phyloP scores from a whole-genome alignment of 1,140 invertebrate species.

The Drosophila tropicalis region DNA sequence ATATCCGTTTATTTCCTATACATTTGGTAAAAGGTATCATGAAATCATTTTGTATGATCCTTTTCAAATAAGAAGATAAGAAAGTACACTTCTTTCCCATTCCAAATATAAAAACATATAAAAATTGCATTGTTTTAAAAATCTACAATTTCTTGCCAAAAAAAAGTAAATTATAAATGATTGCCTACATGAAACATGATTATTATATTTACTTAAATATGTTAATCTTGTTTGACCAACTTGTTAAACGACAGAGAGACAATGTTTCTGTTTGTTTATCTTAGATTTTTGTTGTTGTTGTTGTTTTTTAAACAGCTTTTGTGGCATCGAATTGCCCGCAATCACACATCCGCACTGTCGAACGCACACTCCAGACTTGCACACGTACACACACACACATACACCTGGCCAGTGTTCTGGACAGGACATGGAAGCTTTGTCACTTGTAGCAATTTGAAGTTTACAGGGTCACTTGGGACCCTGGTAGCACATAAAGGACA shows the following conservation, averaged over 20 bases:
- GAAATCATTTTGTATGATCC: no score
- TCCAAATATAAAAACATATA: no score
- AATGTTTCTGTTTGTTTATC: not conserved
- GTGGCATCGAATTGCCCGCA: slow-evolving; percentile 11
- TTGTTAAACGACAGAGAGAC: not conserved
- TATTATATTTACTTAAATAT: not conserved
- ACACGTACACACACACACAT: not conserved
- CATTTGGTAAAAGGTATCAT: no score
- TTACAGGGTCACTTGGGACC: slow-evolving; percentile 76
- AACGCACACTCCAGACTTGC: not conserved
- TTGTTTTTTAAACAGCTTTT: not conserved
- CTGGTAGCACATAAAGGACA: slow-evolving; percentile 55
- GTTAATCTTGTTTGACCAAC: not conserved
- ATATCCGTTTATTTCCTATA: no score
- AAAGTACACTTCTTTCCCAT: no score
- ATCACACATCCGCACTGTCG: not conserved
- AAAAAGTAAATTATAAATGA: not conserved
- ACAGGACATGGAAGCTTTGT: slow-evolving; percentile 41
- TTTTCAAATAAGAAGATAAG: no score
- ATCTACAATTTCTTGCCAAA: no score
- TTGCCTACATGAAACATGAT: not conserved
- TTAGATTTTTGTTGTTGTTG: not conserved
- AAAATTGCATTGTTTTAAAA: no score
- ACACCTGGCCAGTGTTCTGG: slow-evolving; percentile 40
- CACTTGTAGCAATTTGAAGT: slow-evolving; percentile 78